These are phyloP conservation scores for Leptoclinus maculatus DNA, from an alignment of 2,797 vertebrate genomes.

Conservation along the genomic window DNA sequence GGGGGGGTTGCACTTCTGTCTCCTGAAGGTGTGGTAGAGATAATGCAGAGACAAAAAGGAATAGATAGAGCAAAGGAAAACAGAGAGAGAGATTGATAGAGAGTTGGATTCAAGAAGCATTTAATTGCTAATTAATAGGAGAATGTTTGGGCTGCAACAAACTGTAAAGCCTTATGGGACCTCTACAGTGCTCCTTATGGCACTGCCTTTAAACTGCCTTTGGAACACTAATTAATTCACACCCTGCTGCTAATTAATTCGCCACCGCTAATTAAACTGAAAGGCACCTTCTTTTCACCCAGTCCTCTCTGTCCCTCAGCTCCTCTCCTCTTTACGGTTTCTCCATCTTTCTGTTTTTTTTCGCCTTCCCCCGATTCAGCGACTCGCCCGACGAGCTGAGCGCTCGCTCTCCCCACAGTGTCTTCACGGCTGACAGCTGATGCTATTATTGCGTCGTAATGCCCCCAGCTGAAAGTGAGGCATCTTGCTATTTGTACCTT, in stretches of 20 bases:
- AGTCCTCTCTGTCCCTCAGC: constrained; percentile 44
- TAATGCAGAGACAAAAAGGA: constrained; percentile 16
- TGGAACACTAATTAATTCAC: constrained; percentile 82
- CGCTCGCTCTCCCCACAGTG: constrained; percentile 47
- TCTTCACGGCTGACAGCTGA: constrained; percentile 71
- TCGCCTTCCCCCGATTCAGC: constrained; percentile 39
- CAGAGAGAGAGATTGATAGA: constrained; percentile 44
- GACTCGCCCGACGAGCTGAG: constrained; percentile 52
- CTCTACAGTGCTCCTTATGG: constrained; percentile 65
- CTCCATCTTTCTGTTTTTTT: constrained; percentile 31
- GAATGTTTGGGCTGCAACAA: constrained; percentile 70
- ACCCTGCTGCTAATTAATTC: constrained; percentile 84
- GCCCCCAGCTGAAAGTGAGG: constrained; percentile 69
- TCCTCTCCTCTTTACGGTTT: constrained; percentile 28
- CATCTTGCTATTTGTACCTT: constrained; percentile 78
- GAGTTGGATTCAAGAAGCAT: constrained; percentile 51
- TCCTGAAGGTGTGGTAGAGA: constrained; percentile 12
- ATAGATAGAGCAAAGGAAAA: constrained; percentile 19
- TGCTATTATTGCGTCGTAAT: constrained; percentile 69
- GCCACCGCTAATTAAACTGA: constrained; percentile 82
- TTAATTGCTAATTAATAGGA: constrained; percentile 78
- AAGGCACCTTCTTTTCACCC: constrained; percentile 79
- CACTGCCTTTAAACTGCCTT: constrained; percentile 68
- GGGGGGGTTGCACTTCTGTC: constrained; percentile 10
- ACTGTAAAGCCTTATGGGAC: constrained; percentile 73